Evolutionary conservation across 2,113 vertebrate species (phyloP).

Genomic region (Lathamus discolor): DNA sequence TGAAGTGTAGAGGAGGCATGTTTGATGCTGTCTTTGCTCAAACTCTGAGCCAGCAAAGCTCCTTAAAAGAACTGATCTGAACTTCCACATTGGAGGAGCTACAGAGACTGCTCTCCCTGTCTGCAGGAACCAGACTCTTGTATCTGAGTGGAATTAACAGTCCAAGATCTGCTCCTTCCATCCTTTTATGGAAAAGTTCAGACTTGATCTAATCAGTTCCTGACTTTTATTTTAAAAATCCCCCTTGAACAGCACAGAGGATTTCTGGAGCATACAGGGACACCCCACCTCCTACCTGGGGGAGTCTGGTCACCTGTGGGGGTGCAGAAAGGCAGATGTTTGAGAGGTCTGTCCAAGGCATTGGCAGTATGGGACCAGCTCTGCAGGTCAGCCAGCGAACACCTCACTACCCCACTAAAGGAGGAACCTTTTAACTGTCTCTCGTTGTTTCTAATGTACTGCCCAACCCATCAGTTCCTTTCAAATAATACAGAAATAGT

Average conservation of each 20-base stretch:
- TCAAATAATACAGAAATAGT: neutral
- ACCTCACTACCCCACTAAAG: neutral
- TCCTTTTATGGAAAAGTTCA: neutral
- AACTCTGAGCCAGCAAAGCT: constrained; percentile 23
- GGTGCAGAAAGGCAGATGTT: too few species aligned
- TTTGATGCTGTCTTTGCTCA: constrained; percentile 13
- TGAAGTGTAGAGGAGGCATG: constrained; percentile 13
- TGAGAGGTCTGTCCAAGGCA: neutral
- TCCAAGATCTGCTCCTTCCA: neutral
- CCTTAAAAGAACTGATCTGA: neutral
- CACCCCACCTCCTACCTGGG: neutral
- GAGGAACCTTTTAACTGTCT: neutral
- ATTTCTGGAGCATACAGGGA: neutral
- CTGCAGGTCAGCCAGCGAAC: neutral
- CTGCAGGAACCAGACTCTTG: neutral
- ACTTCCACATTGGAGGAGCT: neutral
- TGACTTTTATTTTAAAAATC: neutral
- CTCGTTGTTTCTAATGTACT: neutral
- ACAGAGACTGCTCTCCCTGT: neutral
- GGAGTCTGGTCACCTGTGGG: neutral
- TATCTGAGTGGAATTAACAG: neutral
- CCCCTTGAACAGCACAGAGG: neutral
- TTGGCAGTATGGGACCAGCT: rapidly evolving
- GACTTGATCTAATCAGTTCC: neutral
- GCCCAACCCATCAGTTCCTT: neutral